Conservation (phyloP, 2,113 vertebrate genomes). For the Chloropsis cyanopogon region DNA sequence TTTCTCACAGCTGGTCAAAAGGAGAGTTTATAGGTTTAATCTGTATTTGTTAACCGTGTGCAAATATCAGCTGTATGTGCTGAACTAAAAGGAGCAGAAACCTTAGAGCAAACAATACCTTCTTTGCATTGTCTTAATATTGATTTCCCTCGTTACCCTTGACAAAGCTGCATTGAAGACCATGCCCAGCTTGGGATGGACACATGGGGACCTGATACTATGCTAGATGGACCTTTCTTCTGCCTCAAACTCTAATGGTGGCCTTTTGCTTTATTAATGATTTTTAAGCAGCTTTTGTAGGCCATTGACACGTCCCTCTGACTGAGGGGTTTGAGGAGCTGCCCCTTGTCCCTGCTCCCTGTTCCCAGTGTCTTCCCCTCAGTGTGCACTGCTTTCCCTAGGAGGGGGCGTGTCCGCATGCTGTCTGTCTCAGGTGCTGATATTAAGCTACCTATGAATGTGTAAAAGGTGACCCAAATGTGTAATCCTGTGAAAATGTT, state of each 20-base stretch:
- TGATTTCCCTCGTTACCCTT: not conserved
- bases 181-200: rapidly evolving
- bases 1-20: slow-evolving; percentile 41
- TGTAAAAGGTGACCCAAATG: not conserved
- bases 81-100: not conserved
- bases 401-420: rapidly evolving
- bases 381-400: rapidly evolving
- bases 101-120: not conserved
- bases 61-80: slow-evolving; percentile 11
- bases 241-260: not conserved
- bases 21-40: slow-evolving; percentile 7
- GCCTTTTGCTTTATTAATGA: not conserved
- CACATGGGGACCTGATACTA: not conserved
- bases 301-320: not conserved
- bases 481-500: not conserved
- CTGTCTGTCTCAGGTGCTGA: not conserved
- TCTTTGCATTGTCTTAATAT: not conserved
- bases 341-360: not conserved
- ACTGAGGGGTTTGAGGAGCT: not conserved
- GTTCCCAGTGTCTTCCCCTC: not conserved
- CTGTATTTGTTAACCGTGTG: slow-evolving; percentile 53
- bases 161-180: not conserved
- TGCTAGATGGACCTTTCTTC: not conserved
- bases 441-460: not conserved
- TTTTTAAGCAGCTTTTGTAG: not conserved